Evolutionary conservation across 2,888 invertebrate species (phyloP).

Genomic region (Hetaerina titia): DNA sequence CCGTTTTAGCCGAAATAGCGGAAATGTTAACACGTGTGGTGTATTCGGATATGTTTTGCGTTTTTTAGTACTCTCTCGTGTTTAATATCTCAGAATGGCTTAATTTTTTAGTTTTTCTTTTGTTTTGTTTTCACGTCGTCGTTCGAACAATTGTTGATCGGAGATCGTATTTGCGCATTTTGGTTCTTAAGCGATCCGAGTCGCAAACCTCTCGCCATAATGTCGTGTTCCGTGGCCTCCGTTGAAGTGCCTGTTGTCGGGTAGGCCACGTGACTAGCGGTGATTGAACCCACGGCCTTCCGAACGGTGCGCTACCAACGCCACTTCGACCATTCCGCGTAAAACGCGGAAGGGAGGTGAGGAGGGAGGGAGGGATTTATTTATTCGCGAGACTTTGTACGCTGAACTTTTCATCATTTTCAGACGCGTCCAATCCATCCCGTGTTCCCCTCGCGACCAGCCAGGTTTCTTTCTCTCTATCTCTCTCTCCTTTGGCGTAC

Average conservation of each 20-base stretch:
- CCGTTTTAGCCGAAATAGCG: no score
- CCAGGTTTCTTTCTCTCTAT: neutral
- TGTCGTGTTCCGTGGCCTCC: constrained; percentile 19
- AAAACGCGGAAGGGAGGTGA: no score
- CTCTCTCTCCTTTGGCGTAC: neutral
- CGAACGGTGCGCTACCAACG: constrained; percentile 63
- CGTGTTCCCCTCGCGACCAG: no score
- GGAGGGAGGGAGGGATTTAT: neutral
- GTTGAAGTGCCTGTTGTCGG: neutral
- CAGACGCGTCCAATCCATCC: no score
- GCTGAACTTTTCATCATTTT: no score
- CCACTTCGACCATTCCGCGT: neutral
- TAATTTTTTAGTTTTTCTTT: neutral
- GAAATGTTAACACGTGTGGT: no score
- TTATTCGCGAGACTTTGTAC: no score
- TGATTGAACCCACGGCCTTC: constrained; percentile 66
- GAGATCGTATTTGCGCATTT: no score
- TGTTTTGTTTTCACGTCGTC: neutral
- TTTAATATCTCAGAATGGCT: neutral
- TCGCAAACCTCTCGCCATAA: constrained; percentile 35
- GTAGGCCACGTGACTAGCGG: constrained; percentile 62
- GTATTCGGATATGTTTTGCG: no score
- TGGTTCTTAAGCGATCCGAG: neutral
- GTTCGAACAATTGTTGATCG: no score
- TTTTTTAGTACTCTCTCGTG: neutral